Evolutionary conservation across 2,113 vertebrate genomes (phyloP), one percentile per base, ranked within the genome.

Genomic region (Dolichallabes microphthalmus): DNA sequence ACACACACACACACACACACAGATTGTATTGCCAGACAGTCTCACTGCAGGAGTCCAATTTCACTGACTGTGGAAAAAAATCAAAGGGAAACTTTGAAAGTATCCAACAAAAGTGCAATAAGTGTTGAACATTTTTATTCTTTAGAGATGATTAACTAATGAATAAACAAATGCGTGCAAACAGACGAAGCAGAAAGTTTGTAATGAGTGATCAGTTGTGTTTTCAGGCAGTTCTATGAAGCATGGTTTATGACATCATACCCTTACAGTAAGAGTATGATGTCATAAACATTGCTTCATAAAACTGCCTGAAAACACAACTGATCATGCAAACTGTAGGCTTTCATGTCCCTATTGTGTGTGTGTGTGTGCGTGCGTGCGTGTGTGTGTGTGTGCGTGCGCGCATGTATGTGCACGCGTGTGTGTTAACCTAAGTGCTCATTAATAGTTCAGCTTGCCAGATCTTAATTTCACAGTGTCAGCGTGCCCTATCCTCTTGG

Each of bases 371-470:
- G 66, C 82, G 64, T 74, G 64, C 75, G 35, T 20, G 75, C 52
- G 75, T 87, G 86, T 83, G 82, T 74, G 55, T 82, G 50, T 73
- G 77, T 83, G 82, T 55, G 27, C 53, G 76, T 57, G 45, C 69
- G 58, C 39, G 55, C 85, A 39, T 85, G 73, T 64, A 60, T 78
- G 32, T 19, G 58, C 27, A 39, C 73, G 71, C 73, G 61, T 15
- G 71, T 50, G 58, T 80, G 12, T 58, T 84, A 87, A 39, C 76
- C 52, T 82, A 79, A 83, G 82, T 81, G 81, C 85, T 83, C 86
- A 87, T 87, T 87, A 87, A 87, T 83, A 87, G 86, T 75, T 83
- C 64, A 87, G 76, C 19, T 39, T 83, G 50, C 81, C 69, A 82
- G 64, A 80, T 83, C 81, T 63, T 66, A 35, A 78, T 83, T 64